A percentile compares a stretch with the other conserved stretches of the same genome.
Conservation (phyloP, 2,888 invertebrate genomes). For the Campoletis raptor region DNA sequence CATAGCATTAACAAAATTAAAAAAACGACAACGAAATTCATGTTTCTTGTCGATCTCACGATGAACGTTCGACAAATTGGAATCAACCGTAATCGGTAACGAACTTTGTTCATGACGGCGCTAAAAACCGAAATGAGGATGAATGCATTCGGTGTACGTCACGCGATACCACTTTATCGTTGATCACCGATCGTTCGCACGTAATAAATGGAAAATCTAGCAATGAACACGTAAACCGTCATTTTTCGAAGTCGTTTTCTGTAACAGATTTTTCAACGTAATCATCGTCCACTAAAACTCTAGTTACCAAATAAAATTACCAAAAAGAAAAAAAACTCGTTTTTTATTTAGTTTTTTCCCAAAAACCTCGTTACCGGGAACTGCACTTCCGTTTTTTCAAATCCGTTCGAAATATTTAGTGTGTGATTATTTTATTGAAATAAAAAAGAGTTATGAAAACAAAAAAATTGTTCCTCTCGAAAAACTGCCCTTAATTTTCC, state of each 20-base stretch:
- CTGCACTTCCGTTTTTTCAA: not conserved
- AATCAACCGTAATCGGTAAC: conserved; percentile 55
- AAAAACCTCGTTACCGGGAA: not conserved
- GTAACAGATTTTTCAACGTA: not conserved
- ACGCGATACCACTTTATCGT: conserved; percentile 54
- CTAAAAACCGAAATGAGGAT: conserved; percentile 26
- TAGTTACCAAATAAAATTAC: not conserved
- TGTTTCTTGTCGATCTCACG: conserved; percentile 44
- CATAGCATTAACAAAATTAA: not conserved
- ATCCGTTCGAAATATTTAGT: not conserved
- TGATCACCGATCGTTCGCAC: conserved; percentile 15
- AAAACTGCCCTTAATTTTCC: not conserved
- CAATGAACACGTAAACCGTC: not conserved
- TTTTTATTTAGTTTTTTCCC: too few species aligned
- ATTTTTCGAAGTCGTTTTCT: not conserved
- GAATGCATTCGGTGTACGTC: conserved; percentile 38
- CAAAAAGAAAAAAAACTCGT: too few species aligned
- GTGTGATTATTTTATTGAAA: not conserved
- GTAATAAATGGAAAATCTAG: not conserved
- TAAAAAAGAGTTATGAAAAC: not conserved
- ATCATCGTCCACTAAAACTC: not conserved
- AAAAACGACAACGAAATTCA: not conserved
- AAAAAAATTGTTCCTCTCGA: not conserved
- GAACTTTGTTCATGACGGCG: conserved; percentile 55
- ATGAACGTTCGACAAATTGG: conserved; percentile 44